phyloP scores from a whole-genome alignment of 2,888 invertebrate species.

The Thecocarcelia acutangulata region DNA sequence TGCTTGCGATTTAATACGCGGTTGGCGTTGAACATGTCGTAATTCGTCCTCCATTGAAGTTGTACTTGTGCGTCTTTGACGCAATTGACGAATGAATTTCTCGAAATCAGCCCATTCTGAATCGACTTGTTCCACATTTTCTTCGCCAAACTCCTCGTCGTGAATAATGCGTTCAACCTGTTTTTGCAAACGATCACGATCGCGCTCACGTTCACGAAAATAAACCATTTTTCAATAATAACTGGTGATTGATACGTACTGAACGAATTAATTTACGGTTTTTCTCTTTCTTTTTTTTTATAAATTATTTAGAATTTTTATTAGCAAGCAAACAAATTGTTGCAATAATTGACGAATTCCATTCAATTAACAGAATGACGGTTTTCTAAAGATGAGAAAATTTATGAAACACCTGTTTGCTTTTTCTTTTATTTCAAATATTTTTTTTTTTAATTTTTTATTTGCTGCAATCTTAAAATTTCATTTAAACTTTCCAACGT shows the following conservation, averaged over 20 bases:
- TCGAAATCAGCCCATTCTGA: constrained; percentile 82
- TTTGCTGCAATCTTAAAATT: constrained; percentile 13
- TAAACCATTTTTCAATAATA: constrained; percentile 55
- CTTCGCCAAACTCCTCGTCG: constrained; percentile 81
- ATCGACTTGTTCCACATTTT: constrained; percentile 80
- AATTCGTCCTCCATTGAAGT: constrained; percentile 80
- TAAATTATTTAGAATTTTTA: neutral
- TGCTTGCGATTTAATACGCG: constrained; percentile 79
- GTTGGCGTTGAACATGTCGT: constrained; percentile 76
- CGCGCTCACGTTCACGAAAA: constrained; percentile 74
- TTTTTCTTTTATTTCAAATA: constrained; percentile 13
- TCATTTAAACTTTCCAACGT: constrained; percentile 66
- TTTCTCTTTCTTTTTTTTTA: neutral
- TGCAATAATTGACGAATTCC: neutral
- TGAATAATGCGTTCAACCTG: constrained; percentile 77
- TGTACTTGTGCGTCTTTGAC: constrained; percentile 78
- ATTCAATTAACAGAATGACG: too few relatives aligned
- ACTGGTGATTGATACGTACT: neutral
- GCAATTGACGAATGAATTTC: constrained; percentile 79
- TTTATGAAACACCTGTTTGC: neutral
- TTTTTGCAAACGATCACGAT: constrained; percentile 68
- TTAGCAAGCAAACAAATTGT: neutral
- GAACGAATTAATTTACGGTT: neutral
- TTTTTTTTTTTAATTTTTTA: constrained; percentile 38
- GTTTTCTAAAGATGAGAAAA: too few relatives aligned